Evolutionary conservation across 2,888 invertebrate species (phyloP).

Genomic region (Hypselothyrea guttata): DNA sequence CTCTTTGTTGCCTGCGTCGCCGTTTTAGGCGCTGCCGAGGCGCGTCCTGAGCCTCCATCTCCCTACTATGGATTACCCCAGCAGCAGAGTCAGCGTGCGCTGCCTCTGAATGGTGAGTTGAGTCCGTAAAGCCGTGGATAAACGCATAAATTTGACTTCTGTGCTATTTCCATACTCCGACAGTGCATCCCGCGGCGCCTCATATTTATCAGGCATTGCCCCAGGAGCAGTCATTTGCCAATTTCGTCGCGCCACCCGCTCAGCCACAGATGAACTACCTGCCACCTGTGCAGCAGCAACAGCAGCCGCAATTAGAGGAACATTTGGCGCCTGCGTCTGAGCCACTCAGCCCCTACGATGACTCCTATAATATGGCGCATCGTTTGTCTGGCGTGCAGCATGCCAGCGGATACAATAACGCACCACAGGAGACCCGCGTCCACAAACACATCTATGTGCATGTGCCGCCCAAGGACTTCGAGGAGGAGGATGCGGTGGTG

Average conservation of each 20-base stretch:
- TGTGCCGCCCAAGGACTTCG: constrained; percentile 80
- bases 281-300: constrained; percentile 52
- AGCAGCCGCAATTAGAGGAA: constrained; percentile 49
- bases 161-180: no score
- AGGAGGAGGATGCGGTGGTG: constrained; percentile 76
- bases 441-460: constrained; percentile 82
- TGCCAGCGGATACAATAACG: constrained; percentile 71
- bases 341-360: constrained; percentile 54
- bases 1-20: constrained; percentile 71
- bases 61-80: constrained; percentile 79
- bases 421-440: constrained; percentile 68
- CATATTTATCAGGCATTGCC: constrained; percentile 75
- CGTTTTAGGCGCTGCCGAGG: constrained; percentile 72
- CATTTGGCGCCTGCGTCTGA: constrained; percentile 43
- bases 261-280: constrained; percentile 58
- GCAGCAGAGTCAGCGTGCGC: constrained; percentile 82
- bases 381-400: constrained; percentile 68
- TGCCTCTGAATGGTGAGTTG: constrained; percentile 82
- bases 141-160: not conserved
- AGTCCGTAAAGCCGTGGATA: no score
- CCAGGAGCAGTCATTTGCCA: constrained; percentile 63
- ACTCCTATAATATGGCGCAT: constrained; percentile 79
- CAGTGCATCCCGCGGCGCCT: constrained; percentile 59
- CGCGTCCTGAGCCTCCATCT: constrained; percentile 80
- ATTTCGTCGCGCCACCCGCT: constrained; percentile 49